Conservation (phyloP, 2,113 vertebrate genomes). For the Xiphophorus maculatus region DNA sequence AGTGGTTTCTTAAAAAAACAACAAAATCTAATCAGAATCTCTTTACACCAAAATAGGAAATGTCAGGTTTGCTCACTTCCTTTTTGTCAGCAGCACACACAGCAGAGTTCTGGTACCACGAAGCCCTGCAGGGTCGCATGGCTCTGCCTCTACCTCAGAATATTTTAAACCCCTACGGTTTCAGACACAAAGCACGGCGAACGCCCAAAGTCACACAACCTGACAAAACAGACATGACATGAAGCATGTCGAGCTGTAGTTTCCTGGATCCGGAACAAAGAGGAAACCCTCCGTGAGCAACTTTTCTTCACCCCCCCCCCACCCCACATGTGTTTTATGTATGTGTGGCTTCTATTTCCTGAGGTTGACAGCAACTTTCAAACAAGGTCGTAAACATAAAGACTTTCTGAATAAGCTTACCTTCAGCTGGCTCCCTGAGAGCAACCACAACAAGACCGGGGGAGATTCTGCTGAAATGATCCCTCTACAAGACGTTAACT, state of each 20-base stretch:
- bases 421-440: conserved; percentile 53
- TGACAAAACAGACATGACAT: conserved; percentile 44
- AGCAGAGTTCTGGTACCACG: conserved; percentile 3
- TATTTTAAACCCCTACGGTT: conserved; percentile 26
- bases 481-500: conserved; percentile 42
- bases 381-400: conserved; percentile 57
- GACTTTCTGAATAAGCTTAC: conserved; percentile 62
- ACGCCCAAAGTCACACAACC: conserved; percentile 21
- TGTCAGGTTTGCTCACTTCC: conserved; percentile 40
- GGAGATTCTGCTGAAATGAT: conserved; percentile 35
- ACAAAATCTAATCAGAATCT: conserved; percentile 22
- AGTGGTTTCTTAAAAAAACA: background rate
- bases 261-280: conserved; percentile 44
- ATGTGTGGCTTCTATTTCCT: conserved; percentile 52
- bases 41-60: conserved; percentile 6
- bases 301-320: conserved; percentile 16
- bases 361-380: conserved; percentile 62
- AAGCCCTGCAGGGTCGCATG: conserved; percentile 2
- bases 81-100: conserved; percentile 2
- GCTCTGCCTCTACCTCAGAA: conserved; percentile 22
- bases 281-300: conserved; percentile 17
- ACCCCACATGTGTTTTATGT: conserved; percentile 28
- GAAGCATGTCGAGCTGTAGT: conserved; percentile 40
- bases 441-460: conserved; percentile 12
- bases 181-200: conserved; percentile 40